phyloP scores from a whole-genome alignment of 2,888 invertebrate species.

The Aleiodes leptofemur region DNA sequence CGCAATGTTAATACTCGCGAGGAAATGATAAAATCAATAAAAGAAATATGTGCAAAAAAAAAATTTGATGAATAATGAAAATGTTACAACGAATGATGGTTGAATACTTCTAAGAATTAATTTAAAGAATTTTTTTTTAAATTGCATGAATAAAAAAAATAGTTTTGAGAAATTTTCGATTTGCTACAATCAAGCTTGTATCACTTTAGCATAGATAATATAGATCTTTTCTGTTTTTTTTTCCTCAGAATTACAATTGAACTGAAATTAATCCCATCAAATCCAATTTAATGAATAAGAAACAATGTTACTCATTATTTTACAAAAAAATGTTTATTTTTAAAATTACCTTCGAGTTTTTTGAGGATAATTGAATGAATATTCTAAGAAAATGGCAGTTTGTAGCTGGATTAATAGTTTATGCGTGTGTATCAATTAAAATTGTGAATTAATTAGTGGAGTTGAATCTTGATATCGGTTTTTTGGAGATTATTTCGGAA shows the following conservation, averaged over 20 bases:
- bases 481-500: no score
- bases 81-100: constrained; percentile 21
- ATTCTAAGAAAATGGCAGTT: no score
- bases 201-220: background rate
- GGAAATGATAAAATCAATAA: background rate
- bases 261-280: no score
- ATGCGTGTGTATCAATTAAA: no score
- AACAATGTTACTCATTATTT: no score
- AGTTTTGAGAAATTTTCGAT: background rate
- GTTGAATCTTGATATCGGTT: no score
- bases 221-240: background rate
- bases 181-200: background rate
- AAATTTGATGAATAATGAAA: background rate
- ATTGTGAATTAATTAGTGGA: no score
- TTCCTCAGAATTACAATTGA: background rate
- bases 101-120: background rate
- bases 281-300: no score
- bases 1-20: background rate
- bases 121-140: background rate
- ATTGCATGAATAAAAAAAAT: constrained; percentile 5
- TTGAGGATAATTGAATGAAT: no score
- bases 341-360: no score
- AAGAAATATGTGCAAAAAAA: background rate
- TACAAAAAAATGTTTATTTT: no score
- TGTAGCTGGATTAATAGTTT: no score